Base-by-base conservation (phyloP, 2,797 vertebrate genomes). In the Lycodopsis pacificus region DNA sequence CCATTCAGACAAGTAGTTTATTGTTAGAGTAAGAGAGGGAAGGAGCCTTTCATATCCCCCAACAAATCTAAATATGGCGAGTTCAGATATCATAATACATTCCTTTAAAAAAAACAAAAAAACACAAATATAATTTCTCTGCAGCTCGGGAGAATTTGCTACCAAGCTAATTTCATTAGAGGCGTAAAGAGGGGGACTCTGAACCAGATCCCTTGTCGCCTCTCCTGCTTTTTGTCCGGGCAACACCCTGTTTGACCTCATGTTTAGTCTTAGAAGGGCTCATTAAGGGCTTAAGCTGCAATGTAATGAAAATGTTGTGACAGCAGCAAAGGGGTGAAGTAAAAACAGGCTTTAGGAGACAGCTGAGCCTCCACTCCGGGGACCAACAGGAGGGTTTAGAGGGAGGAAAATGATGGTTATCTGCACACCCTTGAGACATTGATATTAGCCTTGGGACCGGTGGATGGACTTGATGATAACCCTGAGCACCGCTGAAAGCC, bases 271-370 rank as follows among this genome's bases (percentile, higher is more conserved):
- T 82, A 53, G 62, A 85, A 82, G 86, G 67, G 88, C 81, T 90
- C 89, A 84, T 92, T 93, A 91, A 77, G 81, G 77, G 90, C 91
- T 92, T 88, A 85, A 84, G 92, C 88, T 89, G 91, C 88, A 69
- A 87, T 87, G 85, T 94, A 93, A 95, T 93, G 90, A 92, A 93
- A 92, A 93, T 92, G 91, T 93, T 93, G 92, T 92, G 89, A 89
- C 91, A 89, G 91, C 89, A 90, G 87, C 80, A 87, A 27, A 86
- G 83, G 88, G 87, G 83, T 73, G 88, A 89, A 88, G 86, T 86
- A 80, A 91, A 94, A 92, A 92, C 93, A 88, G 86, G 89, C 89
- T 90, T 90, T 63, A 57, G 71, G 75, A 89, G 88, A 86, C 93
- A 92, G 92, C 92, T 92, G 91, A 91, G 83, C 65, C 81, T 80